These are phyloP conservation scores for Oreochromis grahami DNA, from an alignment of 2,797 vertebrate genomes.

Conservation along the genomic window DNA sequence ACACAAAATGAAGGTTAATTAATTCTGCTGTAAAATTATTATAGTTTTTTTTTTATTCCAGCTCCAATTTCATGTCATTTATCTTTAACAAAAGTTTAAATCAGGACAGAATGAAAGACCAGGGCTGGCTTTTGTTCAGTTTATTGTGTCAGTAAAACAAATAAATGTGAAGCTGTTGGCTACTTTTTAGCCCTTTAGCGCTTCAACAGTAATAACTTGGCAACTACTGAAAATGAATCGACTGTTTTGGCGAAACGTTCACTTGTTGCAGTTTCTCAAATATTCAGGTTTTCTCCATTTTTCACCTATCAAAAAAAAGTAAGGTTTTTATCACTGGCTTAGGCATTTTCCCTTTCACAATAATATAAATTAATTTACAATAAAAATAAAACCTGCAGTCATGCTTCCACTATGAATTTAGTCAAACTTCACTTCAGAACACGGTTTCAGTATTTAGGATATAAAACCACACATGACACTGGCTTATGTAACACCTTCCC, in stretches of 20 bases:
- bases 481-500: slow-evolving; percentile 26
- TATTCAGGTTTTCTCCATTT: neutral
- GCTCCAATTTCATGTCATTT: neutral
- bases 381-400: neutral
- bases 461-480: neutral
- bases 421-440: neutral
- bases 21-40: neutral
- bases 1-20: neutral
- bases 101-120: neutral
- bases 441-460: neutral
- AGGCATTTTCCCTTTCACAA: neutral
- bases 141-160: neutral
- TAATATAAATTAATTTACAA: neutral
- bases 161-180: neutral
- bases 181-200: neutral
- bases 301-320: neutral
- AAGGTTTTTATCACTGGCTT: neutral
- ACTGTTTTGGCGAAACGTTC: neutral
- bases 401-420: neutral
- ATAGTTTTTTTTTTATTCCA: neutral
- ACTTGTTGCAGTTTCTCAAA: neutral
- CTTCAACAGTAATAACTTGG: neutral
- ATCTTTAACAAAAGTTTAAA: neutral
- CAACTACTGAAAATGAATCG: neutral
- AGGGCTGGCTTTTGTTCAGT: neutral